Percentiles rank a stretch among this genome's conserved stretches.
These are phyloP conservation scores for Unio delphinus DNA, from an alignment of 2,888 invertebrate species.

Conservation along the genomic window DNA sequence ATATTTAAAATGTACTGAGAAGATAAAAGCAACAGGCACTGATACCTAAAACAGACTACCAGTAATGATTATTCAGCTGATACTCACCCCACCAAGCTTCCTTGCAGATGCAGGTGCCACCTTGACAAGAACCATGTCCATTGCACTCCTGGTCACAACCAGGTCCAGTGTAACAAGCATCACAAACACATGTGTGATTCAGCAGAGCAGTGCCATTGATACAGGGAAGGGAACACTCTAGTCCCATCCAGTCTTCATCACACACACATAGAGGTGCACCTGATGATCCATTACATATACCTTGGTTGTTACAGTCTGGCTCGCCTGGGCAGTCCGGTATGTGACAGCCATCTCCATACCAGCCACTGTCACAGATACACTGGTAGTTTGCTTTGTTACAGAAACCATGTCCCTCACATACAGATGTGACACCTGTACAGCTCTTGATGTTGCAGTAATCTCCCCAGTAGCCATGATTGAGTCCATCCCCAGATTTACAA, in stretches of 20 bases:
- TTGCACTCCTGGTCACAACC: conserved; percentile 49
- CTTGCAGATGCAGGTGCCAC: conserved; percentile 45
- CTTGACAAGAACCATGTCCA: conserved; percentile 42
- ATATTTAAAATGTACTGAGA: not conserved
- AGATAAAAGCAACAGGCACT: too few relatives aligned
- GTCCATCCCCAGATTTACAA: conserved; percentile 38
- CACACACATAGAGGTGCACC: conserved; percentile 43
- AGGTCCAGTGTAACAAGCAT: conserved; percentile 48
- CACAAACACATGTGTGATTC: conserved; percentile 41
- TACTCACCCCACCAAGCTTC: conserved; percentile 53
- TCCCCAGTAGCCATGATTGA: conserved; percentile 46
- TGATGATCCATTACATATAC: too few relatives aligned
- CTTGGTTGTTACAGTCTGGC: too few relatives aligned
- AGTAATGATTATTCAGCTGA: not conserved
- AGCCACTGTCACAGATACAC: conserved; percentile 39
- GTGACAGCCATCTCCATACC: conserved; percentile 47
- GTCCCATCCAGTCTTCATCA: conserved; percentile 45
- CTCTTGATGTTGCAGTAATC: conserved; percentile 38
- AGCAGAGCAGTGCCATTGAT: conserved; percentile 33
- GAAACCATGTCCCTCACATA: conserved; percentile 49
- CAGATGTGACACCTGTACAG: conserved; percentile 45
- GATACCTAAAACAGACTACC: too few relatives aligned
- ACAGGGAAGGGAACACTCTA: conserved; percentile 45
- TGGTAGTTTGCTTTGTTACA: conserved; percentile 41
- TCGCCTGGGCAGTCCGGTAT: conserved; percentile 44